Conservation (phyloP, 2,797 vertebrate species). For the Catostomus latipinnis region DNA sequence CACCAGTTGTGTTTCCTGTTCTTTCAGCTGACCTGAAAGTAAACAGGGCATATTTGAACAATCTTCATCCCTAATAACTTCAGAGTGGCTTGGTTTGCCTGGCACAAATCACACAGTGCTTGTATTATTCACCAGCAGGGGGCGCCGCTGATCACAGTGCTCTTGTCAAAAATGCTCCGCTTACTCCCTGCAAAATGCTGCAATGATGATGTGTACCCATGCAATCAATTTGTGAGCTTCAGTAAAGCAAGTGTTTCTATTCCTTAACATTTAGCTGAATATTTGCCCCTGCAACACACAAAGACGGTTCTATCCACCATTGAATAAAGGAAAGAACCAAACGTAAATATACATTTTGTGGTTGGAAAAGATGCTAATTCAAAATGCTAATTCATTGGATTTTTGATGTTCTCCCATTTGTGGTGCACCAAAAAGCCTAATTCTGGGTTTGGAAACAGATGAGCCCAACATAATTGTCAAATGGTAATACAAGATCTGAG, state of each 20-base stretch:
- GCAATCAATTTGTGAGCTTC: conserved; percentile 17
- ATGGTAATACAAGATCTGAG: no score
- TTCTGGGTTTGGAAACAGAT: no score
- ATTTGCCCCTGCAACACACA: background rate
- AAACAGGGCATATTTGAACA: background rate
- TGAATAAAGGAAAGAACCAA: no score
- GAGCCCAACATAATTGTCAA: no score
- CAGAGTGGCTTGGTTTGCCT: background rate
- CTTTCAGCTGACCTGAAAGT: background rate
- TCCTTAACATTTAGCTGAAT: no score
- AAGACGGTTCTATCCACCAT: background rate
- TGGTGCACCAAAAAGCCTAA: background rate
- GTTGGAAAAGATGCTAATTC: no score
- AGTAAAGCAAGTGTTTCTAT: background rate
- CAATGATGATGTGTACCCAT: conserved; percentile 43
- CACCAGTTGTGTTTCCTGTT: background rate
- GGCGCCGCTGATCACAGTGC: no score
- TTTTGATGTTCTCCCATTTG: conserved; percentile 44
- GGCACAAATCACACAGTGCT: no score
- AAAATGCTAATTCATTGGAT: conserved; percentile 43
- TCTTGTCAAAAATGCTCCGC: conserved; percentile 33
- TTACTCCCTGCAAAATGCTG: conserved; percentile 39
- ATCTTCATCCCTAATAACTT: conserved; percentile 23
- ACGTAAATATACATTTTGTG: no score
- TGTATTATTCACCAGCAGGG: no score